These are phyloP conservation scores for Lobophora halterata DNA, from an alignment of 2,888 invertebrate species.

Conservation along the genomic window DNA sequence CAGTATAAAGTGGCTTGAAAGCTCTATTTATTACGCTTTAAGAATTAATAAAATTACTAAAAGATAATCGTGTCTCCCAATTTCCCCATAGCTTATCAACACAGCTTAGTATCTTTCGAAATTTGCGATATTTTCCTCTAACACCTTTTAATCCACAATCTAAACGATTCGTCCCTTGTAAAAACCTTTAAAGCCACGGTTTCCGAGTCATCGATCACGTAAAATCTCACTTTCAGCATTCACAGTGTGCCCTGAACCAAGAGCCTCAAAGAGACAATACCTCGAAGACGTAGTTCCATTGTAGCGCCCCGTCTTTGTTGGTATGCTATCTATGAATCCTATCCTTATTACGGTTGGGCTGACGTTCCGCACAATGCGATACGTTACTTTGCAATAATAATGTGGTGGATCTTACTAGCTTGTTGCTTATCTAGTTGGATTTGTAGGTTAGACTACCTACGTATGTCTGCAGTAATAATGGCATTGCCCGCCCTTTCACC, in stretches of 20 bases:
- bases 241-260: constrained; percentile 12
- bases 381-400: constrained; percentile 21
- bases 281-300: constrained; percentile 42
- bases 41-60: neutral
- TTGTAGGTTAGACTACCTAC: too few species aligned
- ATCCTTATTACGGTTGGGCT: constrained; percentile 51
- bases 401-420: constrained; percentile 8
- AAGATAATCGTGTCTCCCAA: neutral
- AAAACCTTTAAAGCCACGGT: constrained; percentile 4
- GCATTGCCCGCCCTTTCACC: too few species aligned
- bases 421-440: neutral
- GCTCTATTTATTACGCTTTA: neutral
- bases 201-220: constrained; percentile 18
- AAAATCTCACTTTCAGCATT: constrained; percentile 22
- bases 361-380: constrained; percentile 39
- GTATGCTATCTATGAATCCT: constrained; percentile 58
- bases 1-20: neutral
- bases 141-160: neutral
- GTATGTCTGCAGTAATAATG: too few species aligned
- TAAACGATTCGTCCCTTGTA: neutral
- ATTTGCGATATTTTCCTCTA: neutral
- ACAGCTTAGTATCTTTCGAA: neutral
- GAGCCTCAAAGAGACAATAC: constrained; percentile 43
- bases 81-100: too few species aligned
- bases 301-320: constrained; percentile 55